These are phyloP conservation scores for Leistus spinibarbis DNA, from an alignment of 2,888 invertebrate genomes.

Conservation along the genomic window DNA sequence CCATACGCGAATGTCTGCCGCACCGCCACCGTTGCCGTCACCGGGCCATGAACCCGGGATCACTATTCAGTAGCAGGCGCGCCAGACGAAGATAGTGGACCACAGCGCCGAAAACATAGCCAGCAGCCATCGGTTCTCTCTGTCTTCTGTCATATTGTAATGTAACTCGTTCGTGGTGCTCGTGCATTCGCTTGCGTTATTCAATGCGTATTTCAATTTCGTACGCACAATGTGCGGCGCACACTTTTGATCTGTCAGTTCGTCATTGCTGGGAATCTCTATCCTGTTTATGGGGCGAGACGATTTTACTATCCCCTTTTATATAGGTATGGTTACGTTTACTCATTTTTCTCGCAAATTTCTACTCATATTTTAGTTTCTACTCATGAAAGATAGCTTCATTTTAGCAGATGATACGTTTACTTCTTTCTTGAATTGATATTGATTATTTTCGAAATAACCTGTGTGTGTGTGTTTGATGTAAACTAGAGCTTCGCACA, in stretches of 20 bases:
- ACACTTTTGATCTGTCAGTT: neutral
- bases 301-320: neutral
- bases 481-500: too few relatives aligned
- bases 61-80: neutral
- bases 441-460: too few relatives aligned
- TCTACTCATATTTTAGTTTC: too few relatives aligned
- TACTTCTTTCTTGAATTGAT: too few relatives aligned
- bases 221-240: neutral
- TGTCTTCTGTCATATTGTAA: too few relatives aligned
- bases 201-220: neutral
- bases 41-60: constrained; percentile 19
- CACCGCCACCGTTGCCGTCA: constrained; percentile 14
- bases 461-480: too few relatives aligned
- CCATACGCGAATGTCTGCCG: constrained; percentile 42
- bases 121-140: neutral
- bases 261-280: neutral
- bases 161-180: too few relatives aligned
- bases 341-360: too few relatives aligned
- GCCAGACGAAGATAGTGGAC: neutral
- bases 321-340: neutral
- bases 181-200: neutral
- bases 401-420: too few relatives aligned
- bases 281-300: neutral
- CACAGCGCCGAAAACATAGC: neutral
- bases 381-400: too few relatives aligned